phyloP scores from a whole-genome alignment of 2,113 vertebrate genomes.

The Hemicordylus capensis region DNA sequence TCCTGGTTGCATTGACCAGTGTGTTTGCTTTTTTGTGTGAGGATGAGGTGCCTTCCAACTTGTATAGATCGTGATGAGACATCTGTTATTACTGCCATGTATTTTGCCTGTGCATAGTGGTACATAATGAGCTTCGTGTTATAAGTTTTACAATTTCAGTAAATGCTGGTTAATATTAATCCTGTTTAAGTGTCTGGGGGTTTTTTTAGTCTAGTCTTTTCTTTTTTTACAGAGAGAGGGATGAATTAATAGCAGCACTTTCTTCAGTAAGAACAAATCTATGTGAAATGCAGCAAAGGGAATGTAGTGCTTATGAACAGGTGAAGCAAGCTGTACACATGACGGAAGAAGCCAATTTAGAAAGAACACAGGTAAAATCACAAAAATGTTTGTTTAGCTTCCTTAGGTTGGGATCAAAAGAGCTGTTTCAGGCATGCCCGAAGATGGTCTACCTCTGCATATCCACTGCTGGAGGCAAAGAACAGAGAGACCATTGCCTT shows the following conservation, averaged over 20 bases:
- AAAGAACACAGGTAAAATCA: constrained; percentile 82
- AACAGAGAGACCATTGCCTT: neutral
- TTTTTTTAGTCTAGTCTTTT: constrained; percentile 32
- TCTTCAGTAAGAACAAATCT: constrained; percentile 76
- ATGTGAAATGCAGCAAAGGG: constrained; percentile 83
- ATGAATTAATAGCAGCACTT: constrained; percentile 87
- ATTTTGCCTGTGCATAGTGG: neutral
- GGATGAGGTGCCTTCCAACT: neutral
- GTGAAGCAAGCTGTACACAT: constrained; percentile 89
- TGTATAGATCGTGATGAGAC: neutral
- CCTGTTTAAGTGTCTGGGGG: constrained; percentile 12
- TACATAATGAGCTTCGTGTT: neutral
- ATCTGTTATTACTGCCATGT: neutral
- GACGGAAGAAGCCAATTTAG: constrained; percentile 90
- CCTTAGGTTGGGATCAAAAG: neutral
- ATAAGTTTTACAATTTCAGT: neutral
- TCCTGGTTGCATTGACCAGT: neutral
- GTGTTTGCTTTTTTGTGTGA: accelerated
- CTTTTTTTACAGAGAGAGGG: constrained; percentile 83
- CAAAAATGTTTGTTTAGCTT: neutral
- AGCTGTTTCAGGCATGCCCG: neutral
- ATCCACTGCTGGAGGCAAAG: neutral
- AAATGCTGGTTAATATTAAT: neutral
- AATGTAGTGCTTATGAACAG: constrained; percentile 86
- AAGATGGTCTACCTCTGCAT: neutral